Percentiles rank a stretch among this genome's conserved stretches.
These are phyloP conservation scores for Odontophorus gujanensis DNA, from an alignment of 2,113 vertebrate genomes.

Conservation along the genomic window DNA sequence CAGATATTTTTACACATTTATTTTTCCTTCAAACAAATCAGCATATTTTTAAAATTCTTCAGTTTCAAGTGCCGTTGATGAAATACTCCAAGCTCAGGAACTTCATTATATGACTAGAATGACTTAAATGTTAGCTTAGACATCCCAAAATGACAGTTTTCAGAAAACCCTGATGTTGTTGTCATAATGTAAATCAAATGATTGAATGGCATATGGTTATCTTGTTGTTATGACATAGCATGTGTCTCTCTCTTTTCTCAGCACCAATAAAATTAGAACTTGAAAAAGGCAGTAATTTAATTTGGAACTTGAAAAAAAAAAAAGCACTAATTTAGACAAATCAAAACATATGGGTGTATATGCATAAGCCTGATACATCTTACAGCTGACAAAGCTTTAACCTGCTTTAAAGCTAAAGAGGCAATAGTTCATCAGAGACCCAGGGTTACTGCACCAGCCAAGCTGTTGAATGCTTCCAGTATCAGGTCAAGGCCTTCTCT, in stretches of 20 bases:
- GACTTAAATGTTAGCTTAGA: constrained; percentile 28
- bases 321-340: background rate
- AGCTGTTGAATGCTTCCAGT: background rate
- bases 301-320: background rate
- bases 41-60: constrained; percentile 25
- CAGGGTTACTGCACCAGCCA: background rate
- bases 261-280: constrained; percentile 53
- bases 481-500: background rate
- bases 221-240: constrained; percentile 43
- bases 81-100: constrained; percentile 13
- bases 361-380: background rate
- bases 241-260: background rate
- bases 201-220: constrained; percentile 59
- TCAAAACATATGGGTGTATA: background rate
- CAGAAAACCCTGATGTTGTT: constrained; percentile 53
- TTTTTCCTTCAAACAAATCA: background rate
- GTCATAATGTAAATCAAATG: constrained; percentile 64
- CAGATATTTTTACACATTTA: background rate
- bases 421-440: background rate
- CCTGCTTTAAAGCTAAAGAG: background rate
- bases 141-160: constrained; percentile 60
- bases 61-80: background rate
- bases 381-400: background rate
- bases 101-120: constrained; percentile 32
- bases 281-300: constrained; percentile 36